phyloP scores from a whole-genome alignment of 2,888 invertebrate species.

The Sipunculus nudus region DNA sequence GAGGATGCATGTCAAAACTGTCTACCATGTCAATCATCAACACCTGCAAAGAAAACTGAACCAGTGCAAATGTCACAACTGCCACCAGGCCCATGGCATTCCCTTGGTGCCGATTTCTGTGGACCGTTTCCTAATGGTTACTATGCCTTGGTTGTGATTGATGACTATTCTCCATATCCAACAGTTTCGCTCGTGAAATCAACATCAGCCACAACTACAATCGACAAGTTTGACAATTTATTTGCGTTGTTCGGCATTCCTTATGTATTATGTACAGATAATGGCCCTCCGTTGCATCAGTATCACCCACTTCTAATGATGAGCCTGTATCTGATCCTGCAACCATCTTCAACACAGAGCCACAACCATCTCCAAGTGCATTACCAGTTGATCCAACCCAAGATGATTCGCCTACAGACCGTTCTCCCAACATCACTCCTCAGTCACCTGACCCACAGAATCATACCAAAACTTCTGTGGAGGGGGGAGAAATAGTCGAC shows the following conservation, averaged over 20 bases:
- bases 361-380: too few relatives aligned
- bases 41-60: neutral
- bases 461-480: too few relatives aligned
- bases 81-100: conserved; percentile 7
- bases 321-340: too few relatives aligned
- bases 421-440: too few relatives aligned
- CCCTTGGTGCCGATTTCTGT: conserved; percentile 26
- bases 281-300: conserved; percentile 38
- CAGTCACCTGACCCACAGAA: too few relatives aligned
- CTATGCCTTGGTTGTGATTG: neutral
- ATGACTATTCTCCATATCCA: conserved; percentile 22
- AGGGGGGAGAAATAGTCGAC: too few relatives aligned
- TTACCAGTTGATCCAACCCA: too few relatives aligned
- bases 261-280: conserved; percentile 28
- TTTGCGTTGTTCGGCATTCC: conserved; percentile 33
- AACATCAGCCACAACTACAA: conserved; percentile 17
- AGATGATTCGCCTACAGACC: too few relatives aligned
- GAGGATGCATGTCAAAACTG: conserved; percentile 18
- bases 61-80: neutral
- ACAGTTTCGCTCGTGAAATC: conserved; percentile 26
- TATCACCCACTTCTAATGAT: too few relatives aligned
- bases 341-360: too few relatives aligned
- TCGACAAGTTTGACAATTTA: conserved; percentile 27
- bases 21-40: conserved; percentile 20
- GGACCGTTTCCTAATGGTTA: neutral